These are phyloP conservation scores for Forpus xanthops DNA, from an alignment of 2,797 vertebrate genomes.

Conservation along the genomic window DNA sequence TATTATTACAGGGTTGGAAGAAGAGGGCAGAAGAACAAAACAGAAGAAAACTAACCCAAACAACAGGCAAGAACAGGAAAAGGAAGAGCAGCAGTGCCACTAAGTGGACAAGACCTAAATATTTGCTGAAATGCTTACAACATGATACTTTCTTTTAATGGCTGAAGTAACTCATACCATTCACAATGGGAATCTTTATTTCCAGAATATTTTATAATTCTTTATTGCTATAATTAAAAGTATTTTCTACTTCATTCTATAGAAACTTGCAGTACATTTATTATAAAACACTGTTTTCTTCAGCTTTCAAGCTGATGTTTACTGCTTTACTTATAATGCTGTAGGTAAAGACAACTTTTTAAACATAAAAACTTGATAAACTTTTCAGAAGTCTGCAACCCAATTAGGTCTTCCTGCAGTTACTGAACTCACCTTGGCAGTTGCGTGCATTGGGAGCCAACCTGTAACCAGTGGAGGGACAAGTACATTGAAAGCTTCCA, in stretches of 20 bases:
- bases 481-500: conserved; percentile 94
- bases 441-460: conserved; percentile 89
- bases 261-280: background rate
- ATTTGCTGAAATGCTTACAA: background rate
- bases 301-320: background rate
- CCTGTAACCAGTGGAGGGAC: conserved; percentile 86
- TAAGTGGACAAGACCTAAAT: conserved; percentile 32
- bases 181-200: background rate
- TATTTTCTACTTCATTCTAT: background rate
- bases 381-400: background rate
- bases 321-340: background rate
- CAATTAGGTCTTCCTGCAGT: background rate
- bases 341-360: background rate
- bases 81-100: conserved; percentile 53
- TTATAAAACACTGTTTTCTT: background rate
- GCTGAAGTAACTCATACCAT: background rate
- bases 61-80: background rate
- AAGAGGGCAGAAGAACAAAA: background rate
- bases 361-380: background rate
- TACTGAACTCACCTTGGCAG: conserved; percentile 86
- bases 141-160: background rate
- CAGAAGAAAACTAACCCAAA: background rate
- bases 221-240: background rate
- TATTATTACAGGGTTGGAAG: background rate
- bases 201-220: background rate